Conservation (phyloP, 2,888 invertebrate genomes). For the Enchytraeus crypticus region DNA sequence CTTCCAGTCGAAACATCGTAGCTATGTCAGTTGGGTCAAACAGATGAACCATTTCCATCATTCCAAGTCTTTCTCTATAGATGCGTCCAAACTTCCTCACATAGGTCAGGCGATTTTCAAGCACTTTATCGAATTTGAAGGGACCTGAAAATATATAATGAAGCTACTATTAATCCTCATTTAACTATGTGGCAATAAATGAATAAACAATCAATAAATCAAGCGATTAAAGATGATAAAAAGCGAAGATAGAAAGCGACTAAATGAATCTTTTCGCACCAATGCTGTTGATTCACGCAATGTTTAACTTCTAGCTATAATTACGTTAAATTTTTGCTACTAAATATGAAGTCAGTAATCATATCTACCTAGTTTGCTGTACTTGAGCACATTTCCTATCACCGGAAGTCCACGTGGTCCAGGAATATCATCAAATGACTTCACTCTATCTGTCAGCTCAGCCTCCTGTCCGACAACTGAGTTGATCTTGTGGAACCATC, state of each 20-base stretch:
- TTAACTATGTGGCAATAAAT: too few species aligned
- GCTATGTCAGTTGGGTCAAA: constrained; percentile 21
- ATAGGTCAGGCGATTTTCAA: constrained; percentile 18
- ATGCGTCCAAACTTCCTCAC: constrained; percentile 16
- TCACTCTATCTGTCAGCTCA: background rate
- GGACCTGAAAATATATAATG: constrained; percentile 12
- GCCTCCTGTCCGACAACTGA: too few species aligned
- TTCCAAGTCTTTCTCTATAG: constrained; percentile 18
- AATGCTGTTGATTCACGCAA: too few species aligned
- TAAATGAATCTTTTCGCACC: too few species aligned
- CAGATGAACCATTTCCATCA: constrained; percentile 19
- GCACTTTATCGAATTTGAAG: constrained; percentile 21
- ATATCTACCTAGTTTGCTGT: constrained; percentile 18
- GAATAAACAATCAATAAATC: too few species aligned
- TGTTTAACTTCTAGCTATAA: too few species aligned
- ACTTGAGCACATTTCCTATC: constrained; percentile 18
- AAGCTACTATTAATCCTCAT: too few species aligned
- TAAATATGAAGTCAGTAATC: too few species aligned
- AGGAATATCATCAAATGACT: constrained; percentile 13
- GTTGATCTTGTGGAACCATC: too few species aligned
- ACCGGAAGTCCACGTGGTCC: constrained; percentile 19
- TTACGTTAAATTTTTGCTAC: too few species aligned
- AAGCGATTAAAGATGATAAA: too few species aligned
- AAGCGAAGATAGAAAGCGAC: too few species aligned
- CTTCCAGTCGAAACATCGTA: constrained; percentile 19